phyloP scores from a whole-genome alignment of 2,113 vertebrate species.

The Litocranius walleri region DNA sequence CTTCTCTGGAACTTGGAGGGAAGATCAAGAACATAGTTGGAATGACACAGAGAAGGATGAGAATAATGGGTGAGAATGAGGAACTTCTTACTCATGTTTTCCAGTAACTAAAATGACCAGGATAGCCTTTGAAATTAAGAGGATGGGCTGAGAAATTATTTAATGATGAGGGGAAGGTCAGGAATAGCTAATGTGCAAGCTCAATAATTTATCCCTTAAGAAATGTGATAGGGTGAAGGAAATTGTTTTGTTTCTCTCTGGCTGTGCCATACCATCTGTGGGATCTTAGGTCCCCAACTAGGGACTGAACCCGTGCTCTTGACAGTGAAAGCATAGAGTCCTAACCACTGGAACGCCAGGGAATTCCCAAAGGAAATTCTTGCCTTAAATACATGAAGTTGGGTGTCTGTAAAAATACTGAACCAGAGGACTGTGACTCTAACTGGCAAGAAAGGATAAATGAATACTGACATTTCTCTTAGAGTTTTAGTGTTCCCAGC shows the following conservation, averaged over 20 bases:
- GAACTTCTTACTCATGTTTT: not conserved
- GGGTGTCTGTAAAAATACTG: not conserved
- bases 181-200: not conserved
- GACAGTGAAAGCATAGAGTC: not conserved
- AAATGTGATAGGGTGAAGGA: not conserved
- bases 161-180: not conserved
- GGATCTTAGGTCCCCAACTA: not conserved
- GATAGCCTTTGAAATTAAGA: not conserved
- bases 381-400: not conserved
- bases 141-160: not conserved
- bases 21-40: not conserved
- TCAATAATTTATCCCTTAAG: not conserved
- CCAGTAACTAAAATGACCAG: not conserved
- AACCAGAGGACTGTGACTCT: not conserved
- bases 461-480: not conserved
- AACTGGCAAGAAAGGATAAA: not conserved
- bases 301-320: rapidly evolving
- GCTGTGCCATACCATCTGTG: not conserved
- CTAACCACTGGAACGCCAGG: not conserved
- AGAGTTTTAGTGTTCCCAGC: not conserved
- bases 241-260: not conserved
- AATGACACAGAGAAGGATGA: not conserved
- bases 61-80: not conserved
- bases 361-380: not conserved
- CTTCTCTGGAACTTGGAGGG: not conserved